Conservation (phyloP, 2,888 invertebrate genomes). For the Julus scandinavius region DNA sequence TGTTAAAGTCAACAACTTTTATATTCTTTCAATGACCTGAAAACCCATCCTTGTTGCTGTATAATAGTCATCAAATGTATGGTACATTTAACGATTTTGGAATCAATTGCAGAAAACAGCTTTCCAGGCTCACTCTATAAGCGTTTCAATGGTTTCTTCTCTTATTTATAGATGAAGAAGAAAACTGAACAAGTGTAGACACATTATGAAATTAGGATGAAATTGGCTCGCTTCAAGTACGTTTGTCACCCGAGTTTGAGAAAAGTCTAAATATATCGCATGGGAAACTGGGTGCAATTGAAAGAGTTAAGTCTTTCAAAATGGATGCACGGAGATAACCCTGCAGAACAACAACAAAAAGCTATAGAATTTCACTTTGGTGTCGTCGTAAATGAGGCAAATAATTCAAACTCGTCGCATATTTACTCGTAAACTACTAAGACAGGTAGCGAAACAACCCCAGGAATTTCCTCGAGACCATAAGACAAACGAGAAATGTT, state of each 20-base stretch:
- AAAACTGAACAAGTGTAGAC: conserved; percentile 35
- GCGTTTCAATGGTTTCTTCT: background rate
- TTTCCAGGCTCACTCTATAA: background rate
- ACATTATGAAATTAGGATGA: background rate
- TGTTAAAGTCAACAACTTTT: background rate
- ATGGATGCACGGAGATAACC: background rate
- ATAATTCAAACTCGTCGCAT: conserved; percentile 1
- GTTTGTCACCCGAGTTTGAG: background rate
- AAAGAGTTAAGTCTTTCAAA: background rate
- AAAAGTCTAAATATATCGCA: background rate
- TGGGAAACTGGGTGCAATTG: background rate
- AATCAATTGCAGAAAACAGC: background rate
- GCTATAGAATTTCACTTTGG: conserved; percentile 40
- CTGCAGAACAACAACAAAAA: background rate
- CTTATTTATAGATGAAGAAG: background rate
- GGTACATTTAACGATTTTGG: conserved; percentile 5
- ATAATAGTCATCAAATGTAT: conserved; percentile 2
- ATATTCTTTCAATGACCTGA: conserved; percentile 21
- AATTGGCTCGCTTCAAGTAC: conserved; percentile 5
- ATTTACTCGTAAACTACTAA: background rate
- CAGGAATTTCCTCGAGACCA: background rate
- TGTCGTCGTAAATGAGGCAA: conserved; percentile 30
- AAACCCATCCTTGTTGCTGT: background rate
- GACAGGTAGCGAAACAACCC: conserved; percentile 20
- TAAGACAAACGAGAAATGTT: background rate